Conservation (phyloP, 2,888 invertebrate genomes). For the Sinotaia quadrata region DNA sequence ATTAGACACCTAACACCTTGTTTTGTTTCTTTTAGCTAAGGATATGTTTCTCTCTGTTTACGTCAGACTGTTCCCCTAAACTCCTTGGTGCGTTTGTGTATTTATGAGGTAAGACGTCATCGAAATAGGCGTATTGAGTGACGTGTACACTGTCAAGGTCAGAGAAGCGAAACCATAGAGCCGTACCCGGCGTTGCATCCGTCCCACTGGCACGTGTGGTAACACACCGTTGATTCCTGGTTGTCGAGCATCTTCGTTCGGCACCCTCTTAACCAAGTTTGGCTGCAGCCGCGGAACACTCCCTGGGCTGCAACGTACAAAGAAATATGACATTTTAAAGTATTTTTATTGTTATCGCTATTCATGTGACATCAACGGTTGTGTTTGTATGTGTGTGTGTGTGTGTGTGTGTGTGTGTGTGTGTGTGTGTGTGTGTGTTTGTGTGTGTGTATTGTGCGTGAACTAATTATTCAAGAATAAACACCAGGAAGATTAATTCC, state of each 20-base stretch:
- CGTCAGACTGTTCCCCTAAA: no score
- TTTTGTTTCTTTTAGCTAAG: no score
- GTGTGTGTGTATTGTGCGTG: no score
- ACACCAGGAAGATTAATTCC: no score
- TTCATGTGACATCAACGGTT: background rate
- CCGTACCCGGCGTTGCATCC: constrained; percentile 18
- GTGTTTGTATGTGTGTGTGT: background rate
- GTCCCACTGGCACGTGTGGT: constrained; percentile 21
- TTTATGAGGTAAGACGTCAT: no score
- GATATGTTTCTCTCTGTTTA: no score
- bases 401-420: constrained; percentile 6
- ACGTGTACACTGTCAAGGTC: no score
- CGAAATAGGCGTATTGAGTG: no score
- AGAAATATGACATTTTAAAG: background rate
- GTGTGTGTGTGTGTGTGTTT: constrained; percentile 18
- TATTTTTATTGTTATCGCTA: background rate
- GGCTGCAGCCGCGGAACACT: constrained; percentile 23
- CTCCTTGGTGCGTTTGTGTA: no score
- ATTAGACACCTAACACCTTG: no score
- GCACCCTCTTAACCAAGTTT: constrained; percentile 15
- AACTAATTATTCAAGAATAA: no score
- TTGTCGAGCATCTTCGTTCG: constrained; percentile 6
- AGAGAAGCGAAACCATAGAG: background rate
- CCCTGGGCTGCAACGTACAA: constrained; percentile 12
- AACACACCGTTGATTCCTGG: constrained; percentile 25